Conservation (phyloP, 92 coral and sea anemone species). For the Epizoanthus fatuus region DNA sequence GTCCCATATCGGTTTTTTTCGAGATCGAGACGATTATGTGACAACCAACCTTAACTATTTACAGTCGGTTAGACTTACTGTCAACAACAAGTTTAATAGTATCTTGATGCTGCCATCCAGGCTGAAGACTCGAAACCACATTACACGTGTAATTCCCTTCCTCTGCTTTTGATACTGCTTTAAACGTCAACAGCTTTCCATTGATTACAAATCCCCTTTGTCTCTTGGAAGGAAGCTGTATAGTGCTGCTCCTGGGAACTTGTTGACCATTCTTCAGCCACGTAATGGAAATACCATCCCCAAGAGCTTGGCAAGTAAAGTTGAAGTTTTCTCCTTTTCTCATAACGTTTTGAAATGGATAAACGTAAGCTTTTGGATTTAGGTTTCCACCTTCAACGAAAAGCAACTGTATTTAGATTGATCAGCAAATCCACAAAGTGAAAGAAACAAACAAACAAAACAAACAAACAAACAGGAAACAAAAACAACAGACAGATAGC, state of each 20-base stretch:
- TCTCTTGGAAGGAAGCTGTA: slow-evolving; percentile 29
- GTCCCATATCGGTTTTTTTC: too few species aligned
- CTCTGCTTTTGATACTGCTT: slow-evolving; percentile 48
- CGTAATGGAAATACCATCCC: slow-evolving; percentile 62
- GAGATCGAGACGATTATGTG: too few species aligned
- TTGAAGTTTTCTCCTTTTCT: slow-evolving; percentile 57
- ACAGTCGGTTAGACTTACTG: slow-evolving; percentile 45
- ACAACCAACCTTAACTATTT: too few species aligned
- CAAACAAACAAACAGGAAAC: too few species aligned
- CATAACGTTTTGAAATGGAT: slow-evolving; percentile 62
- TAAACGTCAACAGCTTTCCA: slow-evolving; percentile 65
- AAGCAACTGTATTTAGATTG: background rate
- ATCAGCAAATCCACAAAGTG: background rate
- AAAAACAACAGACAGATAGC: too few species aligned
- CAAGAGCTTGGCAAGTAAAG: slow-evolving; percentile 84
- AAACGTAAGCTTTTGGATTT: slow-evolving; percentile 76
- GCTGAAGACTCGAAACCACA: slow-evolving; percentile 57
- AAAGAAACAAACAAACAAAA: too few species aligned
- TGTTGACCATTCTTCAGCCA: slow-evolving; percentile 76
- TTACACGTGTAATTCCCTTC: slow-evolving; percentile 75
- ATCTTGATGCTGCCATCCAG: slow-evolving; percentile 55
- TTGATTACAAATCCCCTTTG: slow-evolving; percentile 47
- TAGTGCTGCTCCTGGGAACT: slow-evolving; percentile 50
- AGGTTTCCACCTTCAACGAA: slow-evolving; percentile 55
- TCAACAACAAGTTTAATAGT: slow-evolving; percentile 58